Evolutionary conservation across 2,888 invertebrate species (phyloP).

Genomic region (Apodemia arnacis): DNA sequence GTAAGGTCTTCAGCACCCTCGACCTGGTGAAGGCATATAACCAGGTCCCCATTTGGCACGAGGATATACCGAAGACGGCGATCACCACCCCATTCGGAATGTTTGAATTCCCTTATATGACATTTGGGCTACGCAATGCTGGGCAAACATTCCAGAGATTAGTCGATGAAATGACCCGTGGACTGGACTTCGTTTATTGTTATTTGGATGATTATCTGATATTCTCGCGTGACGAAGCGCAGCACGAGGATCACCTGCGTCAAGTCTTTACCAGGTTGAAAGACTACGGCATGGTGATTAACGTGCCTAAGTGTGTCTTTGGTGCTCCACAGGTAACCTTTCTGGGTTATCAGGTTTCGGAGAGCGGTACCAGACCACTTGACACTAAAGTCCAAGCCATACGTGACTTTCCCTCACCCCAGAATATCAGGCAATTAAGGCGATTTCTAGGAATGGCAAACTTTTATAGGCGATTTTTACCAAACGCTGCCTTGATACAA

Average conservation of each 20-base stretch:
- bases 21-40: conserved; percentile 85
- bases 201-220: not conserved
- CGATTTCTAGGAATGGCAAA: not conserved
- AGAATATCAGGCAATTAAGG: conserved; percentile 14
- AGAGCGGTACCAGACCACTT: conserved; percentile 26
- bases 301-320: conserved; percentile 20
- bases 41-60: conserved; percentile 37
- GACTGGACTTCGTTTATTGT: not conserved
- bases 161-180: not conserved
- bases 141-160: not conserved
- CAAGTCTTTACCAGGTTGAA: not conserved
- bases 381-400: conserved; percentile 25
- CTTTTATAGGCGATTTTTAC: not conserved
- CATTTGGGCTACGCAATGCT: not conserved
- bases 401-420: conserved; percentile 12
- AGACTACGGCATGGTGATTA: not conserved
- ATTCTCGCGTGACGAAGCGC: not conserved
- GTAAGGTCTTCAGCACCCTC: conserved; percentile 84
- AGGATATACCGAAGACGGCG: conserved; percentile 57
- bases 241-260: not conserved
- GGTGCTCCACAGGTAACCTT: conserved; percentile 23
- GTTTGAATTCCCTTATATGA: not conserved
- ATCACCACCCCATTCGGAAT: conserved; percentile 53
- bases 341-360: conserved; percentile 23
- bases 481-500: not conserved